Evolutionary conservation across 2,888 invertebrate genomes (phyloP), one percentile per base, ranked within the genome.

Genomic region (Charanyca ferruginea): DNA sequence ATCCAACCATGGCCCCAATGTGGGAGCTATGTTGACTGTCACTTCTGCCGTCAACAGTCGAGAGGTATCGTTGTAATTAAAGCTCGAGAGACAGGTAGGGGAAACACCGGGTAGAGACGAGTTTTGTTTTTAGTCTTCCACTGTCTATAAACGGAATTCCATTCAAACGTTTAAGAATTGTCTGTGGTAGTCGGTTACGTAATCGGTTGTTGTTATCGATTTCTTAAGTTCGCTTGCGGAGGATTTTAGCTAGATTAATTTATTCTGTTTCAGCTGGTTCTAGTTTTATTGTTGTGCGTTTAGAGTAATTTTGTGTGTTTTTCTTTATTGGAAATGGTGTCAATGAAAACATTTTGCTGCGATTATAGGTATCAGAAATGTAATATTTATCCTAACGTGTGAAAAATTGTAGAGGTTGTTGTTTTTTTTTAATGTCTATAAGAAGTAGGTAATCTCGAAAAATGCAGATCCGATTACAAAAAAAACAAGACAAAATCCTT

Each of bases 41-140:
- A 52, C 38, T 58, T 62, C 41, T 61, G 35, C 42, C 54, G 35
- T 35, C 47, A 62, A 48, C 60, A 53, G 48, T 52, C 13, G 58
- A 65, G 52, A 63, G 61, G 63, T 64, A 67, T 66, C 38, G 35
- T 23, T 11, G 63, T 79, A 79, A 81, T 73, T 76, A 81, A 62
- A 72, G 38, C 51, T 42, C 18, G 45, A 60, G 49, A 66, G 61
- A 38, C 45, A 57, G 38, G 55, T 51, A 52, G 44, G 47, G 25
- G 47, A 65, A 63, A 60, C 41, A 45, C 11, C 23, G 22, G 28
- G 32, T 23, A 9, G 38, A 23, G 35, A 47, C 11, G 48, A 41
- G 61, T 70, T 64, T 71, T 61, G 53, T 67, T 64, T 75, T 64
- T 45, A 48, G 38, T 32, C 22, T 63, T 57, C 32, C 23, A 42